These are phyloP conservation scores for Eurystomus glaucurus DNA, from an alignment of 2,797 vertebrate genomes.

Conservation along the genomic window DNA sequence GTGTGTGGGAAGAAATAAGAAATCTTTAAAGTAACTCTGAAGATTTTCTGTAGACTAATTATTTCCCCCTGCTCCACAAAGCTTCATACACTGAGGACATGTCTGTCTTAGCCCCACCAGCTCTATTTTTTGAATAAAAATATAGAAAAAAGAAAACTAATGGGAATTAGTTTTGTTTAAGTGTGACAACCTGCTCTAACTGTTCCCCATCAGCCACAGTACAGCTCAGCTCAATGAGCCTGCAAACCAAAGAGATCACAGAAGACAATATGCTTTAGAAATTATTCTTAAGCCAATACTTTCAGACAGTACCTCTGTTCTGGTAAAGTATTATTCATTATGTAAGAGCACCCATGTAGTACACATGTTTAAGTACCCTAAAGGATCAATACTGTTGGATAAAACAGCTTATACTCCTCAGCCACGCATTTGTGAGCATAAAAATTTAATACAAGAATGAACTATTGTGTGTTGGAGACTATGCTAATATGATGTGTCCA, in stretches of 20 bases:
- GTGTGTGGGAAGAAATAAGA: background rate
- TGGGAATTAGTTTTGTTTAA: background rate
- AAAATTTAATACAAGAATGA: background rate
- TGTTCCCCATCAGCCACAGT: background rate
- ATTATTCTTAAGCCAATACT: background rate
- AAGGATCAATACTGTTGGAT: background rate
- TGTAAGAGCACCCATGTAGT: background rate
- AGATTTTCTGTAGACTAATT: background rate
- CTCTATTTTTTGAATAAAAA: background rate
- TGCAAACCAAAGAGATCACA: background rate
- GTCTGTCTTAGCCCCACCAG: accelerated
- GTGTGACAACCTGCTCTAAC: background rate
- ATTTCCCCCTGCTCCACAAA: accelerated
- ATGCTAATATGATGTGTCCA: background rate
- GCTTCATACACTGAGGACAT: accelerated
- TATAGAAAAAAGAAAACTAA: background rate
- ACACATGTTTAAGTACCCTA: background rate
- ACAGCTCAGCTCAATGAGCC: background rate
- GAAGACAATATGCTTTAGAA: background rate
- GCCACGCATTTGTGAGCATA: background rate
- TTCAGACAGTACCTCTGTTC: background rate
- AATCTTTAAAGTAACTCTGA: background rate
- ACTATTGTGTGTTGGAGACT: background rate
- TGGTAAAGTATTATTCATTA: background rate
- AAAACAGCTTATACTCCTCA: background rate